Evolutionary conservation across 2,113 vertebrate species (phyloP).

Genomic region (Todiramphus saurophagus): DNA sequence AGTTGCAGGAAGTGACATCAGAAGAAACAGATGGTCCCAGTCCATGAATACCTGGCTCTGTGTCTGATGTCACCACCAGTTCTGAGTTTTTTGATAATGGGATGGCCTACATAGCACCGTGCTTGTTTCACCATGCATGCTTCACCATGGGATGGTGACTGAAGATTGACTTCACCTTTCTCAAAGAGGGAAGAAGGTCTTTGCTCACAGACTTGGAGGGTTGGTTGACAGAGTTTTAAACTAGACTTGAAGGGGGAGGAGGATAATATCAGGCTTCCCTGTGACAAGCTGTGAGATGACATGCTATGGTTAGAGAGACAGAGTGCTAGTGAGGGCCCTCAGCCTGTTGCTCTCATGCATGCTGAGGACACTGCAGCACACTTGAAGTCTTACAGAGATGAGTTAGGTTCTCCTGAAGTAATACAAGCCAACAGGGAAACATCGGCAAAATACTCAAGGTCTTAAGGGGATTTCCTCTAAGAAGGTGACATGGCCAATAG

Average conservation of each 20-base stretch:
- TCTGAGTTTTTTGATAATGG: background rate
- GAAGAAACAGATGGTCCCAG: background rate
- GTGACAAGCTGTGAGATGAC: background rate
- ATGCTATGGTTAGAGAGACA: background rate
- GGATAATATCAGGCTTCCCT: background rate
- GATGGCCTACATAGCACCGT: background rate
- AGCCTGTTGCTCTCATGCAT: background rate
- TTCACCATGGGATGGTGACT: too few relatives aligned
- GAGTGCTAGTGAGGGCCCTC: background rate
- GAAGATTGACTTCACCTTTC: background rate
- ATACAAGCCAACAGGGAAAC: background rate
- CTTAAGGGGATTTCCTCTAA: background rate
- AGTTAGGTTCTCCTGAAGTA: background rate
- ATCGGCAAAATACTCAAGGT: background rate
- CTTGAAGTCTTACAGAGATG: background rate
- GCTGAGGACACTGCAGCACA: background rate
- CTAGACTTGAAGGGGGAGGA: background rate
- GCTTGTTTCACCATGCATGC: background rate
- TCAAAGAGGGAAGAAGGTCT: background rate
- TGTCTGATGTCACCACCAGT: background rate
- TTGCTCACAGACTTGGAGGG: background rate
- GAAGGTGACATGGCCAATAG: background rate
- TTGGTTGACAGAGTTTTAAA: background rate
- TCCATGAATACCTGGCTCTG: background rate
- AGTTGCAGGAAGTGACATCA: background rate